These are phyloP conservation scores for Corapipo altera DNA, from an alignment of 2,113 vertebrate genomes.

Conservation along the genomic window DNA sequence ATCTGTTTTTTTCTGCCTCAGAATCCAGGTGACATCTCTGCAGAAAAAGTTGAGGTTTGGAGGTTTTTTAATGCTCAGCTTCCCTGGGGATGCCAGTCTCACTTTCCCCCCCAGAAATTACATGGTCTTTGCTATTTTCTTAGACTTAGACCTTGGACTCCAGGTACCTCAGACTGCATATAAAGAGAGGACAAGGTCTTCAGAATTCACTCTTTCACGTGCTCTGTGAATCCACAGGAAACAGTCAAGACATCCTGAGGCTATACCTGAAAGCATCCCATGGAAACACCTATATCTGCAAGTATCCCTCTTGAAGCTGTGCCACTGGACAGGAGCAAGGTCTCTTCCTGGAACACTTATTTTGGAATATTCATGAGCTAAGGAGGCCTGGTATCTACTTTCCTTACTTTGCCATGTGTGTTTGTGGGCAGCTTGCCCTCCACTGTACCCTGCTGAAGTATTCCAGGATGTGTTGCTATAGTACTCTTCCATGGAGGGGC, in stretches of 20 bases:
- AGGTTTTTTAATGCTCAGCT: not conserved
- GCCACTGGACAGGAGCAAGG: not conserved
- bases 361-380: not conserved
- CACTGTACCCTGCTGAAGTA: not conserved
- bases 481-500: not conserved
- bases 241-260: not conserved
- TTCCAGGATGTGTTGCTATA: not conserved
- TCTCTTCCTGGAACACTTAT: not conserved
- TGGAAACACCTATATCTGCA: not conserved
- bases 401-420: not conserved
- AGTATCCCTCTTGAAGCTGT: not conserved
- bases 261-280: not conserved
- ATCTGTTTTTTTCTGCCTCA: not conserved
- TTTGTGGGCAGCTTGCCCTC: not conserved
- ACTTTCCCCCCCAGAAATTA: not conserved
- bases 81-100: not conserved
- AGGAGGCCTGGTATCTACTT: not conserved
- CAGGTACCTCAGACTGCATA: not conserved
- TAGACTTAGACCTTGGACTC: not conserved
- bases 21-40: not conserved
- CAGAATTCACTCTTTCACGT: not conserved
- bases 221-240: not conserved
- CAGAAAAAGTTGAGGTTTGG: not conserved
- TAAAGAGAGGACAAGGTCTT: not conserved
- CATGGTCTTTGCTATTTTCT: not conserved